Base-by-base conservation (phyloP, 2,797 vertebrate species). In the Arrhamphus sclerolepis region DNA sequence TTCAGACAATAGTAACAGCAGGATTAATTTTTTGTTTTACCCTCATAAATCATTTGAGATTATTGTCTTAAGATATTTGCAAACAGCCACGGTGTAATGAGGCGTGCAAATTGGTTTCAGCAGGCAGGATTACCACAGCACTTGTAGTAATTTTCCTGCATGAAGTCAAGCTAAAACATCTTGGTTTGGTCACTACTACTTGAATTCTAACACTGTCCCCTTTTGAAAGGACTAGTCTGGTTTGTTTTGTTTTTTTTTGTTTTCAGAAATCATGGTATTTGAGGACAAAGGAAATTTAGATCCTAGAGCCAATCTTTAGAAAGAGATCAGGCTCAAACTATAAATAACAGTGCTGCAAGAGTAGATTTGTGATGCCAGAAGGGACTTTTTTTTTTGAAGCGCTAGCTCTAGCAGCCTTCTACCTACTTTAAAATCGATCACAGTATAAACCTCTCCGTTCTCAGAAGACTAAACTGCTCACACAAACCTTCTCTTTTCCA, bases 341-440 rank as follows among this genome's bases (percentile, higher is more conserved):
- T 68, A 70, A 78, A 75, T 64, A 79, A 63, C 44, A 42, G 10
- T 50, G 62, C 62, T 65, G 50, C 21, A 66, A 38, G 26, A 44
- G 14, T 49, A 59, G 67, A 40, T 55, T 52, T 3, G 26, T 62
- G 62, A 66, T 62, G 56, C 57, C 70, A 51, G 67, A 42, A 19
- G 70, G 38, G 74, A 55, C 43, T 60, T 65, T 62, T 66, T 60
- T 65, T 62, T 66, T 51, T 73, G 64, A 57, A 69, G 47, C 49
- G 39, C 48, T 66, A 59, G 39, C 78, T 76, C 73, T 66, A 53
- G 55, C 70, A 73, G 62, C 66, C 46, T 50, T 75, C 76, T 80
- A 31, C 80, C 77, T 78, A 79, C 79, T 80, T 81, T 72, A 68
- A 86, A 87, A 88, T 88, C 86, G 85, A 87, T 88, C 70, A 56